phyloP scores from a whole-genome alignment of 2,797 vertebrate species.

The Halcyon chelicuti region DNA sequence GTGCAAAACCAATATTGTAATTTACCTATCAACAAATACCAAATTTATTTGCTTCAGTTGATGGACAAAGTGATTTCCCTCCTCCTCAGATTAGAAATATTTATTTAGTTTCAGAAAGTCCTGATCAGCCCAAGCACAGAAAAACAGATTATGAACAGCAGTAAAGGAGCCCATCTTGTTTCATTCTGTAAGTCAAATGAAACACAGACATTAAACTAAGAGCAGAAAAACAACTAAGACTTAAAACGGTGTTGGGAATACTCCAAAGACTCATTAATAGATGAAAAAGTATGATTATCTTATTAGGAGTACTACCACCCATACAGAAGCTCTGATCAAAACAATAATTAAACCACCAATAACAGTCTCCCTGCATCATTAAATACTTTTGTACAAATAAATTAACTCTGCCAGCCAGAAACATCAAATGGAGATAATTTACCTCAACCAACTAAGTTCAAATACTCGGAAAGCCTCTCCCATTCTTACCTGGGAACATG shows the following conservation, averaged over 20 bases:
- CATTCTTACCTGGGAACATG: neutral
- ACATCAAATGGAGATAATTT: conserved; percentile 59
- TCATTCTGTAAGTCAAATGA: conserved; percentile 41
- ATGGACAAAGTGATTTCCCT: neutral
- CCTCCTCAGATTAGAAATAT: neutral
- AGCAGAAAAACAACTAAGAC: conserved; percentile 47
- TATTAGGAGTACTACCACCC: conserved; percentile 65
- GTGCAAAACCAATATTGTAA: neutral
- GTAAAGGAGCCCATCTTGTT: neutral
- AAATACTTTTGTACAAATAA: conserved; percentile 69
- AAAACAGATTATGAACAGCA: neutral
- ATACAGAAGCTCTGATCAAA: conserved; percentile 66
- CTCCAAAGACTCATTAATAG: conserved; percentile 70
- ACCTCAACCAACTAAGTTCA: conserved; percentile 15
- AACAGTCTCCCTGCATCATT: conserved; percentile 62
- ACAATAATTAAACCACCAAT: conserved; percentile 72
- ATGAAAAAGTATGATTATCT: conserved; percentile 73
- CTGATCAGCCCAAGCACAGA: neutral
- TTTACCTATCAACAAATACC: neutral
- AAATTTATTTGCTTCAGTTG: neutral
- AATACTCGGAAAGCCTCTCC: conserved; percentile 6
- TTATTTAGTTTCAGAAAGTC: neutral
- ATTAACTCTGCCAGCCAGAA: conserved; percentile 63
- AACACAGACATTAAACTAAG: conserved; percentile 53
- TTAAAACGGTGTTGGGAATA: conserved; percentile 63